These are phyloP conservation scores for Craterocephalus amniculus DNA, from an alignment of 2,797 vertebrate genomes.

Conservation along the genomic window DNA sequence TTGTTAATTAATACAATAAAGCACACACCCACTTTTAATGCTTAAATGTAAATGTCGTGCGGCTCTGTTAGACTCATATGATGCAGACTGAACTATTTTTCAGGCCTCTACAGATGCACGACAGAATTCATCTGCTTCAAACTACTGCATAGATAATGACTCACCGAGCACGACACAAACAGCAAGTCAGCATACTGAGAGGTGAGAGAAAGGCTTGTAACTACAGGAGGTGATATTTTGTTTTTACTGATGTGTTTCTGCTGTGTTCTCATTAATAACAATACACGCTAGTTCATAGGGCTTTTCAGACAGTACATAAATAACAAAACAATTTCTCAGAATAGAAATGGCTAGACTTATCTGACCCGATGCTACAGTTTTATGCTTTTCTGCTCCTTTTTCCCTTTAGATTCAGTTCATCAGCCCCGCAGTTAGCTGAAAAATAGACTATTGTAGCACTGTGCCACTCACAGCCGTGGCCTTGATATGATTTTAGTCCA, in stretches of 20 bases:
- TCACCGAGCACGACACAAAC: slow-evolving; percentile 34
- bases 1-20: neutral
- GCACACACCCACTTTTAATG: neutral
- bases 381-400: neutral
- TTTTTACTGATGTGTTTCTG: slow-evolving; percentile 11
- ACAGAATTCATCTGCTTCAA: slow-evolving; percentile 18
- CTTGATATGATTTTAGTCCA: slow-evolving; percentile 69
- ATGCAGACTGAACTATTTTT: slow-evolving; percentile 35
- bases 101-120: slow-evolving; percentile 46
- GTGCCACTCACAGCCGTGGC: slow-evolving; percentile 58
- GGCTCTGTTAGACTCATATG: neutral
- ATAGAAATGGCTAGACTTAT: neutral
- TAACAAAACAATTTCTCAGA: neutral
- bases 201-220: slow-evolving; percentile 54
- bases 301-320: neutral
- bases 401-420: slow-evolving; percentile 24
- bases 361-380: slow-evolving; percentile 12
- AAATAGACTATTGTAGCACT: slow-evolving; percentile 71
- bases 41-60: neutral
- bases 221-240: slow-evolving; percentile 5
- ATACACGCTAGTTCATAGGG: neutral
- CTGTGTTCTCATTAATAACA: neutral
- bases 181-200: slow-evolving; percentile 32
- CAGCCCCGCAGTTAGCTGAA: slow-evolving; percentile 42
- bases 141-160: slow-evolving; percentile 17